A percentile compares a stretch with the other conserved stretches of the same genome.
Conservation (phyloP, 2,797 vertebrate genomes). For the Eospalax fontanierii region DNA sequence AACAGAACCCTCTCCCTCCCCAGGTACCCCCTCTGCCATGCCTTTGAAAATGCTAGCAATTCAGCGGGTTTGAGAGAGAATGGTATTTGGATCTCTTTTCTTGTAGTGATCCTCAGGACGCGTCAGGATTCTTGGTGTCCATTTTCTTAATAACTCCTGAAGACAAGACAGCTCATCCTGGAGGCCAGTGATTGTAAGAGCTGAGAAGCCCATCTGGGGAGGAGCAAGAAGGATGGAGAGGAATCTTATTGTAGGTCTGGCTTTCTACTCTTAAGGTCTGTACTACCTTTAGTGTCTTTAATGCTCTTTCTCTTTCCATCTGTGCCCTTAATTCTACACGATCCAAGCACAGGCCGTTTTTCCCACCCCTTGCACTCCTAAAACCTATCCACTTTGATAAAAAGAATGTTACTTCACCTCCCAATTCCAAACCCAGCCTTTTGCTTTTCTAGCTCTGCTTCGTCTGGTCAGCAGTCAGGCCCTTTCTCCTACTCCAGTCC, state of each 20-base stretch:
- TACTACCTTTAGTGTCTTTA: constrained; percentile 2
- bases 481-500: no score
- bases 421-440: background rate
- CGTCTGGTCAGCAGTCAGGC: no score
- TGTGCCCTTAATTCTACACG: background rate
- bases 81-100: constrained; percentile 47
- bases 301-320: background rate
- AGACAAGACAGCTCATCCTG: constrained; percentile 86
- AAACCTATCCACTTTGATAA: background rate
- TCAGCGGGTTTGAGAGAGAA: constrained; percentile 37
- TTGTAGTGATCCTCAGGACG: background rate
- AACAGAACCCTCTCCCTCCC: background rate
- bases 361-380: background rate
- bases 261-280: background rate
- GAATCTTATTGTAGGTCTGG: background rate
- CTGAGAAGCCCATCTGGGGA: constrained; percentile 80
- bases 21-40: background rate
- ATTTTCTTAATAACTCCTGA: constrained; percentile 83
- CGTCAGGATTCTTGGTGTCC: constrained; percentile 58
- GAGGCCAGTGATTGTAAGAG: constrained; percentile 76
- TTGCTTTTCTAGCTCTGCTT: background rate
- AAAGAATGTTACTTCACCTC: background rate
- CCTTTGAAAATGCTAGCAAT: background rate
- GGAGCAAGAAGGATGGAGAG: background rate
- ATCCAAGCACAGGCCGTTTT: background rate